Conservation (phyloP, 1,140 invertebrate genomes). For the Agraylea sexmaculata region DNA sequence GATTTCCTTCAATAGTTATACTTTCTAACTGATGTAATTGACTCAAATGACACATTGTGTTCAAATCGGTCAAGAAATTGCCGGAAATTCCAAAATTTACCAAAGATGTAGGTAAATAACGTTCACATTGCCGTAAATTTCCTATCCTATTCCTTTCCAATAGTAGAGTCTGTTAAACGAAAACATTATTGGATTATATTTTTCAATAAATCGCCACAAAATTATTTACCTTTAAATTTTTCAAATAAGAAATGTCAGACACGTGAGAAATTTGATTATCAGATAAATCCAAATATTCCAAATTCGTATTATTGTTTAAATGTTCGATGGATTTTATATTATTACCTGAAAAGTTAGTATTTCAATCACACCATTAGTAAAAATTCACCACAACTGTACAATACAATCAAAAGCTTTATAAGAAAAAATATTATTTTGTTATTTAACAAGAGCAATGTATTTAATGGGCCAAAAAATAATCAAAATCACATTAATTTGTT, state of each 20-base stretch:
- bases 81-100: constrained; percentile 68
- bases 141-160: constrained; percentile 78
- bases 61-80: constrained; percentile 76
- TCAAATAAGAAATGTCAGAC: constrained; percentile 71
- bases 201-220: neutral
- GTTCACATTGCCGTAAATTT: constrained; percentile 67
- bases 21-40: constrained; percentile 64
- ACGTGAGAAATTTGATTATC: constrained; percentile 79
- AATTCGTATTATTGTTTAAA: constrained; percentile 63
- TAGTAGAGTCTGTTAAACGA: constrained; percentile 59
- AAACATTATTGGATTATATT: constrained; percentile 1
- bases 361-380: neutral
- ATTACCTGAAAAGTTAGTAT: constrained; percentile 39
- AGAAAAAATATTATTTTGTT: neutral
- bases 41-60: constrained; percentile 72
- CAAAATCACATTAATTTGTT: neutral
- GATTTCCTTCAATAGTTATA: constrained; percentile 76
- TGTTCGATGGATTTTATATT: constrained; percentile 73
- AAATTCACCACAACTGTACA: neutral
- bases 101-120: constrained; percentile 65
- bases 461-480: neutral
- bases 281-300: constrained; percentile 77
- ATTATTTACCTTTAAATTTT: constrained; percentile 60
- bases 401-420: neutral
- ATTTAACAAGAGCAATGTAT: constrained; percentile 10